phyloP scores from a whole-genome alignment of 2,113 vertebrate species.

The Gnathonemus echidnorhynchus region DNA sequence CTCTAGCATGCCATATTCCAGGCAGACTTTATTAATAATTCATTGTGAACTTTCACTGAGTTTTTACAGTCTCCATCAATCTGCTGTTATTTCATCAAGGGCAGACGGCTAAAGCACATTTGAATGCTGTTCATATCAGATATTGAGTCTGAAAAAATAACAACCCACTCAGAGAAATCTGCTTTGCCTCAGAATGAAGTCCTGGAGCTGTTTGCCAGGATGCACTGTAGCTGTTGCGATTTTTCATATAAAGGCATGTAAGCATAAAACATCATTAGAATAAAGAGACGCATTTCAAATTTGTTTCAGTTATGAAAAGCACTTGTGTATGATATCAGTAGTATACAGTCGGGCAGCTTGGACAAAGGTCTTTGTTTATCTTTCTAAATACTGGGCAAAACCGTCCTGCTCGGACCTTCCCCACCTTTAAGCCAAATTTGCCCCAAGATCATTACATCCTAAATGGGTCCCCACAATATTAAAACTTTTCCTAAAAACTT shows the following conservation, averaged over 20 bases:
- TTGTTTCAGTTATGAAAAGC: background rate
- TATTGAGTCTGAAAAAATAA: background rate
- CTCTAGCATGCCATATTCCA: background rate
- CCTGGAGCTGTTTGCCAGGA: background rate
- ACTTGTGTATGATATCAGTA: background rate
- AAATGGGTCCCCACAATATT: background rate
- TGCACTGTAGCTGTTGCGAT: background rate
- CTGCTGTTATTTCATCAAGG: background rate
- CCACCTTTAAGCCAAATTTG: background rate
- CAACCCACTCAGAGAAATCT: background rate
- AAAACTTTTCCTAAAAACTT: background rate
- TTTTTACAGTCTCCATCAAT: background rate
- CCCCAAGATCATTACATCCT: background rate
- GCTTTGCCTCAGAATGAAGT: background rate
- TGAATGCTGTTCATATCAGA: background rate
- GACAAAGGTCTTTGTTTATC: background rate
- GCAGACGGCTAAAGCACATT: background rate
- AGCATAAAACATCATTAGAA: background rate
- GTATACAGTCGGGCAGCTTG: background rate
- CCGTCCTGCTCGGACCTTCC: background rate
- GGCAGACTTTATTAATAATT: background rate
- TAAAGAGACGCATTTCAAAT: background rate
- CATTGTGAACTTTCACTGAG: background rate
- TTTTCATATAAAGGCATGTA: background rate
- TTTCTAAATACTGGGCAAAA: background rate